Percentiles rank a stretch among this genome's conserved stretches.
Conservation (phyloP, 1,140 invertebrate genomes). For the Eciton burchellii region DNA sequence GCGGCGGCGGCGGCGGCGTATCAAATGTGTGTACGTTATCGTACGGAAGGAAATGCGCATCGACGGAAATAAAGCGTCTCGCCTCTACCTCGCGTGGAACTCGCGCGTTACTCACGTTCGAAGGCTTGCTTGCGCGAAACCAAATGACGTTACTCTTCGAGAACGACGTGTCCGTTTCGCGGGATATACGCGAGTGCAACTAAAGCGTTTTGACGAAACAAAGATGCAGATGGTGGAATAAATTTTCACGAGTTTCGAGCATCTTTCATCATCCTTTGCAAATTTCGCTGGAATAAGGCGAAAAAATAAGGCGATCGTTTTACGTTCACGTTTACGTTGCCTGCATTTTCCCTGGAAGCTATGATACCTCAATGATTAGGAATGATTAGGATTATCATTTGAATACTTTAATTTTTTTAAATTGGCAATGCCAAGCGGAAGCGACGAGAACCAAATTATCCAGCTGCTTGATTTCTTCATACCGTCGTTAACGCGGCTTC, state of each 20-base stretch:
- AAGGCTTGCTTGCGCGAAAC: slow-evolving; percentile 58
- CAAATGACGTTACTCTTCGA: slow-evolving; percentile 60
- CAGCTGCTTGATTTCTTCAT: no score
- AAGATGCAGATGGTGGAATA: not conserved
- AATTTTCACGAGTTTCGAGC: slow-evolving; percentile 7
- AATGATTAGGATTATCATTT: no score
- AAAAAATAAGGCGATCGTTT: no score
- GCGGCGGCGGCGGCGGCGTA: slow-evolving; percentile 29
- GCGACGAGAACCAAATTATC: no score
- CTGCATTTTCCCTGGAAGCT: no score
- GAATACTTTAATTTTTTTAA: no score
- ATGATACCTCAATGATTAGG: no score
- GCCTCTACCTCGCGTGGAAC: slow-evolving; percentile 22
- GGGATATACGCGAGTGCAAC: not conserved
- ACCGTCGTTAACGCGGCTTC: no score
- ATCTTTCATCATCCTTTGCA: not conserved
- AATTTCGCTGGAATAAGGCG: no score
- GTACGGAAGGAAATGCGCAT: slow-evolving; percentile 59
- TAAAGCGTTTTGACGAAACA: slow-evolving; percentile 27
- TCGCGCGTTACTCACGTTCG: slow-evolving; percentile 63
- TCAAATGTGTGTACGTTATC: slow-evolving; percentile 23
- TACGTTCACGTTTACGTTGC: no score
- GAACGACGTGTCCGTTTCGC: slow-evolving; percentile 41
- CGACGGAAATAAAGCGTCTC: slow-evolving; percentile 61
- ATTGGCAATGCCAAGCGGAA: no score